Base-by-base conservation (phyloP, 2,797 vertebrate genomes). In the Mycteria americana region DNA sequence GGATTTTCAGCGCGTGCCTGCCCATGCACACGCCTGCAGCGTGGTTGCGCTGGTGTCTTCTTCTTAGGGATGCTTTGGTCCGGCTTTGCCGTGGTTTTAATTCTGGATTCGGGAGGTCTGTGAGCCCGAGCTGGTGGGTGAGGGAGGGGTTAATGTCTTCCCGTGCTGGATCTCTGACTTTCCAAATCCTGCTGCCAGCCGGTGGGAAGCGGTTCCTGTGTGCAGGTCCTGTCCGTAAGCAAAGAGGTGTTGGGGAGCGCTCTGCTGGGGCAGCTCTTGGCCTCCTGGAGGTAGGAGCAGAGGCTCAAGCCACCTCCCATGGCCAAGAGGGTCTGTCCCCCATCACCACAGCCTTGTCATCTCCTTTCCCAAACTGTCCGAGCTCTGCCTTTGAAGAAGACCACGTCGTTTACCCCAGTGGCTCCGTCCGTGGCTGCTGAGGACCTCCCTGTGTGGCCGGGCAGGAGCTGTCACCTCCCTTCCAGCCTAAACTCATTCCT, bases 401-500 rank as follows among this genome's bases (percentile, higher is more conserved):
- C 30, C 69, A 6, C 1, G 1, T 30, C 7, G 4, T 43, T 82
- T 62, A 65, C 10, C 22, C 45, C 74, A 16, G 80, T 8, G 51
- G 53, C 80, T 86, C 64, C 1, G 1, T 39, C 31, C 1, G 17
- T 85, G 75, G 65, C 62, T 31, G 41, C 60, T 13, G 67, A 33
- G 24, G 46, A 81, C 30, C 64, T n/a, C 45, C 73, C 43, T 19
- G 83, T 2, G 7, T 1, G 18, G 33, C 50, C 1, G 0, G 37
- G 54, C 30, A 45, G 96, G 85, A 92, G 91, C 91, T 63, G 28
- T 79, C 74, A 59, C 39, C 63, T 94, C 74, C 43, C 46, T 86
- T 33, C 39, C 82, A 96, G 51, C 33, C 73, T 57, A 53, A 80
- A 70, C 62, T 86, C 33, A 27, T 28, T 77, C 46, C 70, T 46